Base-by-base conservation (phyloP, 2,113 vertebrate genomes). In the Rhineura floridana region DNA sequence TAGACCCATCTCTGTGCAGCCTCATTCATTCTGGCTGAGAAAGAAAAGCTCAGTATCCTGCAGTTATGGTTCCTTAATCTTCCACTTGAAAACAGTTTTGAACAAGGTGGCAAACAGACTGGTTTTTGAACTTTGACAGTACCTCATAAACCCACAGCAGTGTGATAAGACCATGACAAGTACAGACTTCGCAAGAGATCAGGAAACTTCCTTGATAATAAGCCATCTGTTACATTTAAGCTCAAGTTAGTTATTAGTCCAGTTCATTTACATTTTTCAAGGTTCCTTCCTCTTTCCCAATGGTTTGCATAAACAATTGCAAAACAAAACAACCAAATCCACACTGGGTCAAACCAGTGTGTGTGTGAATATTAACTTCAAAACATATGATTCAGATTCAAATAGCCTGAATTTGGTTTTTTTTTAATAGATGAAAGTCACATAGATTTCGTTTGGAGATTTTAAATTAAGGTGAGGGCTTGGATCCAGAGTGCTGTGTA, bases 101-200 rank as follows among this genome's bases (percentile, higher is more conserved):
- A 70, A 87, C 33, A 25, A 80, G 48, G 55, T 80, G 30, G 30
- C 2, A 72, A 44, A 23, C 36, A 72, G 65, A 55, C 9, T 59
- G 28, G 39, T 81, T 80, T 80, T 52, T 87, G 65, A 87, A 81
- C 77, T 87, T 87, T 87, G 65, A n/a, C 36, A 87, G 36, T 69
- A 36, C 65, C 65, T 70, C 28, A 79, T 72, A 59, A 72, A 70
- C 5, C 33, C 48, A 72, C 30, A 81, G 65, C 44, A n/a, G 67
- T 72, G 19, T 72, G 77, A 80, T 87, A 87, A 87, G 77, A 80
- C n/a, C 23, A 42, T 44, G 50, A 39, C 50, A 87, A 72, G 36
- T 23, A 52, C 19, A 46, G 36, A 46, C 55, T 72, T 72, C 81
- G 67, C 19, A 80, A 55, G 67, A 81, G 78, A 81, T 55, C 48